phyloP scores from a whole-genome alignment of 2,113 vertebrate genomes.

The Amia ocellicauda region DNA sequence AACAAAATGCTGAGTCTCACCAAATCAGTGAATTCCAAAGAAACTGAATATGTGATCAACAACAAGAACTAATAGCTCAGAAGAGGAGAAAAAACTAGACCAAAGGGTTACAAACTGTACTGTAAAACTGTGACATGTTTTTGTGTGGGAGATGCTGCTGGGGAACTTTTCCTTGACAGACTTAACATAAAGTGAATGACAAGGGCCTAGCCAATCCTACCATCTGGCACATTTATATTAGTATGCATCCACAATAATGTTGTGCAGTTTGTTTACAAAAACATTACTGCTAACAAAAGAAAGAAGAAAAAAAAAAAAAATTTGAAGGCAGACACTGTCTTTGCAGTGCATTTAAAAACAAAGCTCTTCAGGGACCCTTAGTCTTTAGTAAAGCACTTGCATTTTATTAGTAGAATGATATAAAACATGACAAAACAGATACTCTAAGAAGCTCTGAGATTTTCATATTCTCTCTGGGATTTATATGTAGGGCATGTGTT shows the following conservation, averaged over 20 bases:
- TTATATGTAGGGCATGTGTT: slow-evolving; percentile 68
- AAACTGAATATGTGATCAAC: too few species aligned
- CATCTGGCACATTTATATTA: slow-evolving; percentile 60
- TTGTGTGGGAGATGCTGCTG: slow-evolving; percentile 52
- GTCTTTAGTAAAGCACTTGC: slow-evolving; percentile 66
- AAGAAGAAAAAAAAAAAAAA: slow-evolving; percentile 14
- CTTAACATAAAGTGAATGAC: slow-evolving; percentile 57
- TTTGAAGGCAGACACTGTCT: slow-evolving; percentile 48
- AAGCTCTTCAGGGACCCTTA: slow-evolving; percentile 55
- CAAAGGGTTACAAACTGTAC: neutral
- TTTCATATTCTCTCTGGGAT: slow-evolving; percentile 65
- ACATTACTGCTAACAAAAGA: slow-evolving; percentile 40
- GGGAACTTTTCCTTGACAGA: slow-evolving; percentile 57
- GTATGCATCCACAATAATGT: slow-evolving; percentile 40
- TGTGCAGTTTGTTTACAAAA: slow-evolving; percentile 46
- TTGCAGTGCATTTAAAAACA: slow-evolving; percentile 53
- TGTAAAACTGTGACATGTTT: slow-evolving; percentile 40
- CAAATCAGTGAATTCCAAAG: too few species aligned
- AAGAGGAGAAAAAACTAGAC: neutral
- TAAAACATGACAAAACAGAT: slow-evolving; percentile 72
- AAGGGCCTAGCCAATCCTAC: slow-evolving; percentile 58
- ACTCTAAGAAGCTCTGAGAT: slow-evolving; percentile 66
- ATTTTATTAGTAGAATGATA: slow-evolving; percentile 72
- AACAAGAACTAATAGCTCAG: too few species aligned
- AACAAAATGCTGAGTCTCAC: too few species aligned